A percentile compares a stretch with the other conserved stretches of the same genome.
Conservation (phyloP, 2,113 vertebrate species). For the Nyctibius bracteatus region DNA sequence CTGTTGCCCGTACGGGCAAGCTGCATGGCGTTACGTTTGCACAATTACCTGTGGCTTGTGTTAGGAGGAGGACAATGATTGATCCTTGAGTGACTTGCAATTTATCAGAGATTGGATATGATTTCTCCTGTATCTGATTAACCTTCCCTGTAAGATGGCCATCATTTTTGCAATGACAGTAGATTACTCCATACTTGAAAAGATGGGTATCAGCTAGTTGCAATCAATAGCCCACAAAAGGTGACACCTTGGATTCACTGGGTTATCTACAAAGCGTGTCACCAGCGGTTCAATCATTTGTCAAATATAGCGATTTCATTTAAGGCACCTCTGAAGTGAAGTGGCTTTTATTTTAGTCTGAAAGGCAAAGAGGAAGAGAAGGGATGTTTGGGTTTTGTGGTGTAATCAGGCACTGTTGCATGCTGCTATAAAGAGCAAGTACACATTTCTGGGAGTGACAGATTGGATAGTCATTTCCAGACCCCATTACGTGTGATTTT, state of each 20-base stretch:
- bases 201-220: slow-evolving; percentile 74
- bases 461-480: slow-evolving; percentile 26
- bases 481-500: background rate
- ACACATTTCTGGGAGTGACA: background rate
- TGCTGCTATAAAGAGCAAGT: background rate
- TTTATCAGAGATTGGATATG: slow-evolving; percentile 42
- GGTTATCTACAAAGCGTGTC: slow-evolving; percentile 67
- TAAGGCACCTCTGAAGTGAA: slow-evolving; percentile 2
- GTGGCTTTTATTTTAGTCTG: slow-evolving; percentile 8
- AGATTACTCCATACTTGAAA: slow-evolving; percentile 68
- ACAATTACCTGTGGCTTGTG: background rate
- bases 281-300: background rate
- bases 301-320: slow-evolving; percentile 7
- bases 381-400: background rate
- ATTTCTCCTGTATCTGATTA: slow-evolving; percentile 75
- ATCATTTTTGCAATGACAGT: slow-evolving; percentile 68
- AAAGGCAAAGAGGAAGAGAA: background rate
- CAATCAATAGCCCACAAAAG: slow-evolving; percentile 70
- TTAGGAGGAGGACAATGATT: background rate
- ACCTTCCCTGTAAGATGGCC: slow-evolving; percentile 67
- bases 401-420: slow-evolving; percentile 5
- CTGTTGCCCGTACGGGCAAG: background rate
- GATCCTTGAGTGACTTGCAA: slow-evolving; percentile 36
- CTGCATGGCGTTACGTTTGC: background rate
- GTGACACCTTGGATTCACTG: slow-evolving; percentile 67